Conservation (phyloP, 2,113 vertebrate genomes). For the Chaetodon trifascialis region DNA sequence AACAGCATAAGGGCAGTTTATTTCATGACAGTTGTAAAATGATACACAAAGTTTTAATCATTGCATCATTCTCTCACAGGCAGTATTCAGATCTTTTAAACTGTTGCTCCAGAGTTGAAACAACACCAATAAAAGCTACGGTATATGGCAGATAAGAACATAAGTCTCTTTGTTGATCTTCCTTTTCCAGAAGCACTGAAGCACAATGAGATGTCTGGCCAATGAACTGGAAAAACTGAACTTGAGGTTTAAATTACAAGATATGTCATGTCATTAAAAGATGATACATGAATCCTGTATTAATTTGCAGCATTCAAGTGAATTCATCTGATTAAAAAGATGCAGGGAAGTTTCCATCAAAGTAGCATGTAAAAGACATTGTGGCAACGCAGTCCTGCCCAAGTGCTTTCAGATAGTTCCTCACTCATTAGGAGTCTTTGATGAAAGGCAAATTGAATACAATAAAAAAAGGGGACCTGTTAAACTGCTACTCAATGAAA, state of each 20-base stretch:
- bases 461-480: background rate
- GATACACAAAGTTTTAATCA: slow-evolving; percentile 65
- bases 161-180: slow-evolving; percentile 11
- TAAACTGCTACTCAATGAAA: slow-evolving; percentile 36
- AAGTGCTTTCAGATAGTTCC: slow-evolving; percentile 34
- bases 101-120: slow-evolving; percentile 48
- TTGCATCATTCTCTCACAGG: slow-evolving; percentile 75
- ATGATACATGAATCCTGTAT: slow-evolving; percentile 6
- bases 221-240: background rate
- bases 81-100: slow-evolving; percentile 66
- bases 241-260: slow-evolving; percentile 27
- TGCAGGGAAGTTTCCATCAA: slow-evolving; percentile 25
- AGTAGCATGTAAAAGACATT: slow-evolving; percentile 19
- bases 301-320: slow-evolving; percentile 37
- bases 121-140: slow-evolving; percentile 66
- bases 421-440: slow-evolving; percentile 14
- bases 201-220: slow-evolving; percentile 24
- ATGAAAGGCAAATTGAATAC: slow-evolving; percentile 15
- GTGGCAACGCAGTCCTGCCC: slow-evolving; percentile 8
- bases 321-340: slow-evolving; percentile 37
- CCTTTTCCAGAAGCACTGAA: slow-evolving; percentile 31
- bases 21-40: slow-evolving; percentile 75
- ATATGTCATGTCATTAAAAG: slow-evolving; percentile 45
- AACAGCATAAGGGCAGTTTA: slow-evolving; percentile 74
- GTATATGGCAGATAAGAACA: slow-evolving; percentile 52